A percentile compares a stretch with the other conserved stretches of the same genome.
phyloP scores from a whole-genome alignment of 2,113 vertebrate species.

The Periophthalmus modestus region DNA sequence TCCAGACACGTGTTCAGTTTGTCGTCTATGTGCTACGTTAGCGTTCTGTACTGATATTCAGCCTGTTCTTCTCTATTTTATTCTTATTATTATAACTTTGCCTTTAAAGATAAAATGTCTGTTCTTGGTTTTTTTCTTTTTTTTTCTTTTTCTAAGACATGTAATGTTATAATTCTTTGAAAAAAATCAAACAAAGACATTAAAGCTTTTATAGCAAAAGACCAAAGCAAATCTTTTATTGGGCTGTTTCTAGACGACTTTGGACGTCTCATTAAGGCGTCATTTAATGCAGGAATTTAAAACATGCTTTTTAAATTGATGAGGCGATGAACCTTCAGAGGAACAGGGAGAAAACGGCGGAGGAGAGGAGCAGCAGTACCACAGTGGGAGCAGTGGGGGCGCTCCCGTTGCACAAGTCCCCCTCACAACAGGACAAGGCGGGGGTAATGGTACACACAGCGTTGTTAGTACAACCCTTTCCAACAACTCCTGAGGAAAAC shows the following conservation, averaged over 20 bases:
- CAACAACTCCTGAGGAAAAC: background rate
- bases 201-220: background rate
- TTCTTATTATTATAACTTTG: too few relatives aligned
- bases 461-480: background rate
- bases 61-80: too few relatives aligned
- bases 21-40: too few relatives aligned
- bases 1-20: too few relatives aligned
- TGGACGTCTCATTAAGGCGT: background rate
- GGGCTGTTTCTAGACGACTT: too few relatives aligned
- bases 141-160: too few relatives aligned
- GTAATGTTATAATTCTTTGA: too few relatives aligned
- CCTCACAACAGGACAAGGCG: background rate
- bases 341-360: background rate
- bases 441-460: rapidly evolving
- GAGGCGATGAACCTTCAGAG: background rate
- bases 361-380: background rate
- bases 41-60: too few relatives aligned
- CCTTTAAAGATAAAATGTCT: too few relatives aligned
- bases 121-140: too few relatives aligned
- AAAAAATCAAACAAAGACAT: too few relatives aligned
- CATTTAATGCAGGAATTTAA: background rate
- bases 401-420: background rate
- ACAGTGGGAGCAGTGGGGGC: background rate
- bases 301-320: background rate
- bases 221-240: background rate